Conservation (phyloP, 1,140 invertebrate genomes). For the Pseudomyrmex concolor region DNA sequence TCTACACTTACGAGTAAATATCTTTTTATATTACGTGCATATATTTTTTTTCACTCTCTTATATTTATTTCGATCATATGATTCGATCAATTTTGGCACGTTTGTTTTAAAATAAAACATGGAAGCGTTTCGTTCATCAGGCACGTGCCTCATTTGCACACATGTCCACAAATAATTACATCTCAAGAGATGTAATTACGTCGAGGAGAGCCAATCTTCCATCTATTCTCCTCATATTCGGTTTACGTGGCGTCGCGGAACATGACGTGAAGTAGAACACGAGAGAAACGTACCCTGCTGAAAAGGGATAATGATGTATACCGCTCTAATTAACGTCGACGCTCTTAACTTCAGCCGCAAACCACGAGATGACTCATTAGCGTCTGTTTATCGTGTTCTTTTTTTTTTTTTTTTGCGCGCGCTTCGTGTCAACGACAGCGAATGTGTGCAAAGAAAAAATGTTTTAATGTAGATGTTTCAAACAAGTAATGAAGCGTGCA, state of each 20-base stretch:
- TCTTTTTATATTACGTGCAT: too few relatives aligned
- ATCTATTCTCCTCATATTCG: slow-evolving; percentile 9
- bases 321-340: slow-evolving; percentile 45
- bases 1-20: neutral
- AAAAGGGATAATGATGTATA: slow-evolving; percentile 55
- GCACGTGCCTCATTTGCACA: neutral
- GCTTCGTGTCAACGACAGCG: neutral
- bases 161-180: slow-evolving; percentile 55
- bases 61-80: neutral
- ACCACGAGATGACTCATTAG: slow-evolving; percentile 35
- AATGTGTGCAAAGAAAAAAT: neutral
- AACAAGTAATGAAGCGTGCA: neutral
- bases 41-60: too few relatives aligned
- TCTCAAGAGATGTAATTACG: slow-evolving; percentile 52
- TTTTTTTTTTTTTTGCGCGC: neutral
- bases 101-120: slow-evolving; percentile 19
- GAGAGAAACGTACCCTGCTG: slow-evolving; percentile 34
- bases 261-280: slow-evolving; percentile 6
- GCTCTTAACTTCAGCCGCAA: slow-evolving; percentile 39
- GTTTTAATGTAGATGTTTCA: neutral
- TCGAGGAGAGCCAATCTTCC: slow-evolving; percentile 24
- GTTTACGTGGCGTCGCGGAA: neutral
- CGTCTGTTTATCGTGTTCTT: slow-evolving; percentile 3
- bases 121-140: neutral
- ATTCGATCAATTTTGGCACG: neutral